Base-by-base conservation (phyloP, 2,113 vertebrate genomes). In the Chitala chitala region DNA sequence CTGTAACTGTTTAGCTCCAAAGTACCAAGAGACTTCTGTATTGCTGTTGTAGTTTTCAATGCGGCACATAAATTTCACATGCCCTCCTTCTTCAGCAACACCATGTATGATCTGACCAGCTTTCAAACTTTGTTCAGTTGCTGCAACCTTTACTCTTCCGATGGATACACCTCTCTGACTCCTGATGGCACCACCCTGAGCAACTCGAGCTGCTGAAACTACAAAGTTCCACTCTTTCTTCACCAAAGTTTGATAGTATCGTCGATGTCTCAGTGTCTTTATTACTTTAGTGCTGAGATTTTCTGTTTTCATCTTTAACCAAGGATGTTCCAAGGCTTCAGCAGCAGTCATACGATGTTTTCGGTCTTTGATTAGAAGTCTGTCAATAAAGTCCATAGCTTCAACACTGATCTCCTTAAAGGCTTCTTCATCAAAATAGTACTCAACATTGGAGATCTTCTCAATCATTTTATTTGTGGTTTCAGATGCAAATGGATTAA, bases 331-430 rank as follows among this genome's bases (percentile, higher is more conserved):
- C 82, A 98, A 90, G 0, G 96, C 96, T 83, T 99, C 95, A 22
- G 91, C 84, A 65, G 97, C 95, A 63, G 96, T 98, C 96, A 99
- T 96, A 73, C 97, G 95, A 78, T 91, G 87, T 86, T 92, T 98
- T 84, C 89, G 89, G 82, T 99, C 95, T 86, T 96, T 99, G 73
- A 93, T 88, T 42, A 99, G 83, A 0, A 99, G 89, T 53, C 97
- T 93, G 82, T 99, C 96, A 48, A 98, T 84, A 83, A 99, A 99
- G 87, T 99, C 97, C 91, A 99, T 92, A 74, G 94, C 96, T 85
- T 98, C 94, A 0, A 93, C 72, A 74, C 95, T 97, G 79, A 92
- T 88, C 15, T 96, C 93, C 83, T 91, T 95, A 85, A 99, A 99
- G 71, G 94, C 95, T 88, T 99, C 97, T 81, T 92, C 92, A 51